Conservation (phyloP, 2,888 invertebrate species). For the Parnassius mnemosyne region DNA sequence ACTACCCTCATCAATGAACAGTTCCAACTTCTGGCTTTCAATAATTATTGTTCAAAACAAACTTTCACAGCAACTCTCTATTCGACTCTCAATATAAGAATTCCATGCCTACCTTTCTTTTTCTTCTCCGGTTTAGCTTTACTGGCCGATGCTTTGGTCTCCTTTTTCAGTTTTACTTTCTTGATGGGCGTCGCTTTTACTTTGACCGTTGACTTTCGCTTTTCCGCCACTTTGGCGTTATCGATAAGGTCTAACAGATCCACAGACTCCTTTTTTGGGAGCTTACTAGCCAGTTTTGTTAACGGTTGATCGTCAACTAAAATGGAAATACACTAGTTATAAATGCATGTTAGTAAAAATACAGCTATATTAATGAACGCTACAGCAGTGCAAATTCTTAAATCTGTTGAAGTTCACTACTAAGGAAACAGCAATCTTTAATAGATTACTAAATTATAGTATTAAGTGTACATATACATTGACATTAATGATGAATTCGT, state of each 20-base stretch:
- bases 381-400: no score
- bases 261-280: slow-evolving; percentile 65
- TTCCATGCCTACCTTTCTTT: slow-evolving; percentile 69
- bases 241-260: slow-evolving; percentile 60
- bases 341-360: neutral
- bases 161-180: slow-evolving; percentile 56
- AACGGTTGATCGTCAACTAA: slow-evolving; percentile 70
- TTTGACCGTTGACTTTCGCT: slow-evolving; percentile 59
- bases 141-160: slow-evolving; percentile 53
- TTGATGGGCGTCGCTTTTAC: slow-evolving; percentile 51
- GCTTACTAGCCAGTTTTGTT: slow-evolving; percentile 60
- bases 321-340: slow-evolving; percentile 31
- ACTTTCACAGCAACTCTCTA: slow-evolving; percentile 44
- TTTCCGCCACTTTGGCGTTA: slow-evolving; percentile 52
- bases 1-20: no score
- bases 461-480: no score
- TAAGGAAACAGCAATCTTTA: no score
- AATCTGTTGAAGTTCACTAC: no score
- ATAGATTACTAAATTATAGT: no score
- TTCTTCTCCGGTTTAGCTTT: slow-evolving; percentile 64
- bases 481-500: no score
- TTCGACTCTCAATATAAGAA: slow-evolving; percentile 31
- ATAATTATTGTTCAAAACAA: neutral
- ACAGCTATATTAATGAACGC: no score
- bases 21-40: no score